Evolutionary conservation across 2,113 vertebrate species (phyloP), one percentile per base, ranked within the genome.

Genomic region (Cairina moschata): DNA sequence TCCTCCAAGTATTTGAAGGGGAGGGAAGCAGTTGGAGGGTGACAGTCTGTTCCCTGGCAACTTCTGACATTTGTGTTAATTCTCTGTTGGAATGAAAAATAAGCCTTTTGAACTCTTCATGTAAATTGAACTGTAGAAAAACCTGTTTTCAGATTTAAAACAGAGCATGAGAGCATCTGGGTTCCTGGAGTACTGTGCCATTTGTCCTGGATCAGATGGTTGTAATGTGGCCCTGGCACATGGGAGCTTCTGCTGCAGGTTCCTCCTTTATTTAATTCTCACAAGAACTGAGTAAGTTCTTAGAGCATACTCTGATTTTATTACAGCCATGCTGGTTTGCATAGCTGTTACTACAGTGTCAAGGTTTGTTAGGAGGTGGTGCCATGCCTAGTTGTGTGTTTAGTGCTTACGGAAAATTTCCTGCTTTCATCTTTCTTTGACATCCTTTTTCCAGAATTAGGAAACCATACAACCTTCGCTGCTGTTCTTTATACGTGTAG

Each of bases 21-120:
- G 65, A 92, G 65, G 66, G 86, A 96, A 93, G 92, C 95, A 94
- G 94, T 97, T 97, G 95, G 94, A 97, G 95, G 94, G 86, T 96
- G 91, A 93, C 96, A 97, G 96, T 93, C 95, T 97, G 96, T 96
- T 97, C 95, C 95, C 83, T 95, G 96, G 96, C 95, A 97, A 88
- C 92, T 96, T 93, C 88, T 93, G 96, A 96, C 94, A 95, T 94
- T 95, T 94, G 68, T 96, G 96, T 94, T 97, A 96, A 96, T 97
- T 97, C 95, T 96, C 86, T 88, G 80, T 87, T 96, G 94, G 94
- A 96, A 93, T 91, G 69, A 93, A 96, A 94, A 92, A 96, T 91
- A 94, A 95, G 94, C 92, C 91, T 97, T 96, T 95, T 93, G 95
- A 97, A 95, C 91, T 92, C 92, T 72, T 90, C 42, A 72, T 96